Evolutionary conservation across 2,888 invertebrate species (phyloP), one percentile per base, ranked within the genome.

Genomic region (Seira ritae): DNA sequence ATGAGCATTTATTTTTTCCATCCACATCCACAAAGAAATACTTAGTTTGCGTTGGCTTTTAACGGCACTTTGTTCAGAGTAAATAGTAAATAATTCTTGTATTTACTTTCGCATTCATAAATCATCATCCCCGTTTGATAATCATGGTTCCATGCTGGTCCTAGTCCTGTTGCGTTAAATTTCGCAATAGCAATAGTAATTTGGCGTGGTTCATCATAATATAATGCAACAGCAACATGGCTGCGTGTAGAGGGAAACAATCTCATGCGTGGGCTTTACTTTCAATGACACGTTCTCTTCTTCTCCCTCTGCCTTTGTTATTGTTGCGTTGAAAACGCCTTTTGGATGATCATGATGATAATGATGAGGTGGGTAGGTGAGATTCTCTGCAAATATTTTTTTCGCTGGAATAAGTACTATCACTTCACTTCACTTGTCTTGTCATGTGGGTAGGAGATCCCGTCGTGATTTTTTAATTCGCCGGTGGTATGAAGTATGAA

Each of bases 21-120:
- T n/a, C n/a, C n/a, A n/a, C n/a, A n/a, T 31, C 31, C 2, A 4
- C 31, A 55, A 55, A 55, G n/a, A n/a, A n/a, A n/a, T n/a, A n/a
- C n/a, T n/a, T n/a, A 17, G 55, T 55, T 55, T 55, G 55, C 55
- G 55, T 55, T 55, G 55, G 55, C 12, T 55, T 55, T 55, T 55
- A 55, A 55, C 55, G 55, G 55, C 55, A 55, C 17, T 55, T 55
- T 55, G 55, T 55, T 55, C 42, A 42, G 42, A 42, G 42, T 42
- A 42, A 42, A 42, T 55, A 55, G 31, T 31, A 8, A 31, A 8
- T 31, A 31, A 31, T 4, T 31, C 2, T 31, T 55, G 17, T 55
- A 55, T 55, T 55, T 55, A 55, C 55, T 55, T 17, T 55, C 12
- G 17, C 55, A 55, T 55, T 55, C 55, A 55, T 55, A 55, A 55